Conservation (phyloP, 2,888 invertebrate species). For the Mermis nigrescens region DNA sequence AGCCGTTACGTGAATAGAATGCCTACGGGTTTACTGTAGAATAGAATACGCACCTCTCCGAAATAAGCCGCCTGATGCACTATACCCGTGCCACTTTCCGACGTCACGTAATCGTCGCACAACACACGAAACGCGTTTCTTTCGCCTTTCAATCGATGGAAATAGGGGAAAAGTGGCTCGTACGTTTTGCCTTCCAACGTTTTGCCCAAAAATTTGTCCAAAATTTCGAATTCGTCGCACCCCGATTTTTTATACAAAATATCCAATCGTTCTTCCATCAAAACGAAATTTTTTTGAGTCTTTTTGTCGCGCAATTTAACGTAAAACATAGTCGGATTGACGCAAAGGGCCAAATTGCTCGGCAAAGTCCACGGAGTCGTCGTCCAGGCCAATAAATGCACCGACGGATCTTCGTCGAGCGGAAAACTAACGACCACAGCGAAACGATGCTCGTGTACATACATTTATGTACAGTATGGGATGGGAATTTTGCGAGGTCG, state of each 20-base stretch:
- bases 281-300: conserved; percentile 51
- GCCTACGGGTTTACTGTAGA: no score
- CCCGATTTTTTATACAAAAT: conserved; percentile 50
- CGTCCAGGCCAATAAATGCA: conserved; percentile 75
- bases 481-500: background rate
- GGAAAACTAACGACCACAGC: conserved; percentile 68
- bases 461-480: background rate
- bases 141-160: conserved; percentile 40
- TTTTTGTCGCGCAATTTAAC: conserved; percentile 49
- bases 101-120: conserved; percentile 74
- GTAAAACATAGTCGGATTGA: conserved; percentile 67
- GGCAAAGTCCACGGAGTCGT: conserved; percentile 99
- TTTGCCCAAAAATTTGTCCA: conserved; percentile 56
- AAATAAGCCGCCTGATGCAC: conserved; percentile 98
- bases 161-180: conserved; percentile 75
- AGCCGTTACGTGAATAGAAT: no score
- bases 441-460: conserved; percentile 10
- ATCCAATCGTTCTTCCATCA: conserved; percentile 62
- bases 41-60: no score
- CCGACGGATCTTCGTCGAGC: conserved; percentile 48
- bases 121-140: conserved; percentile 60
- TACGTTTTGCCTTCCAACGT: conserved; percentile 59
- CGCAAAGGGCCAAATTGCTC: conserved; percentile 80
- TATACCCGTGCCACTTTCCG: conserved; percentile 86
- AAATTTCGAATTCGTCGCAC: conserved; percentile 53